Conservation (phyloP, 2,888 invertebrate species). For the Thymelicus lineola region DNA sequence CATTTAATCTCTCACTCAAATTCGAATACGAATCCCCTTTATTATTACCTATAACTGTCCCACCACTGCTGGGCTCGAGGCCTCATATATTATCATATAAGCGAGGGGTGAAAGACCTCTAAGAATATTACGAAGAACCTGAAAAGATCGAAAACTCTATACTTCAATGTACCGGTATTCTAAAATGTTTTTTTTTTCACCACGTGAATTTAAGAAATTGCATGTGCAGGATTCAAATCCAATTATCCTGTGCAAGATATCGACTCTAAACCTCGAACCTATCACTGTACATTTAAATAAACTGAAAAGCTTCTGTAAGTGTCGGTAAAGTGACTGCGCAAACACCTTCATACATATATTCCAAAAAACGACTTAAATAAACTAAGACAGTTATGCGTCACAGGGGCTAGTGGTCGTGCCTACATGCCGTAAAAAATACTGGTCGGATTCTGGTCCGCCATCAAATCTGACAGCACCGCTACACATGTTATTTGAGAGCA, state of each 20-base stretch:
- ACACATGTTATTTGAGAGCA: constrained; percentile 37
- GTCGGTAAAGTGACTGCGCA: constrained; percentile 32
- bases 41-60: too few species aligned
- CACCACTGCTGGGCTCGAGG: too few species aligned
- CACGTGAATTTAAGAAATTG: too few species aligned
- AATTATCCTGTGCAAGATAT: too few species aligned
- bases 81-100: too few species aligned
- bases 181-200: not conserved
- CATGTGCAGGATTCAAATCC: too few species aligned
- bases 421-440: constrained; percentile 58
- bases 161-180: too few species aligned
- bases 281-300: constrained; percentile 4
- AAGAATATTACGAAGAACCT: too few species aligned
- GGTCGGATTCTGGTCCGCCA: constrained; percentile 46
- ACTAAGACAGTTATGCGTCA: constrained; percentile 55
- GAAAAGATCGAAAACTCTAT: too few species aligned
- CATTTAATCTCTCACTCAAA: constrained; percentile 14
- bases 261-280: too few species aligned
- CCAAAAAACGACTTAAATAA: constrained; percentile 36
- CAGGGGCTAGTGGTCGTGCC: constrained; percentile 56
- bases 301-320: constrained; percentile 35
- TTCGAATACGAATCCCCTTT: constrained; percentile 4
- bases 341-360: constrained; percentile 27
- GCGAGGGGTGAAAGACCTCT: too few species aligned
- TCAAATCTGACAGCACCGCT: constrained; percentile 37